These are phyloP conservation scores for Eulemur macaco DNA, from an alignment of 2,113 vertebrate genomes.

Conservation along the genomic window DNA sequence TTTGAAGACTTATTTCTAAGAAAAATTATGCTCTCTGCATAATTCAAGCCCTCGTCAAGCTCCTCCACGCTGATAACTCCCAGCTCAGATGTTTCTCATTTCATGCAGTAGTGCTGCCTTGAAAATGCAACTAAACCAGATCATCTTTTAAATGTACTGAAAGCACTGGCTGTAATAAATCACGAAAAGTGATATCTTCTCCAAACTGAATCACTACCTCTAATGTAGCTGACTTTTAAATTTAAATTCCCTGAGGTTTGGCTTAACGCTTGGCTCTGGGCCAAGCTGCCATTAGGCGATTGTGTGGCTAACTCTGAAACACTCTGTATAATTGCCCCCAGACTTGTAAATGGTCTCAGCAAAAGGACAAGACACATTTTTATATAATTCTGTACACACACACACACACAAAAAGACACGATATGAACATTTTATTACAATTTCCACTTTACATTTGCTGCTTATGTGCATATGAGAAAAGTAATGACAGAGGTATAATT, in stretches of 20 bases:
- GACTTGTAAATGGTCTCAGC: constrained; percentile 55
- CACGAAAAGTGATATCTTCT: constrained; percentile 61
- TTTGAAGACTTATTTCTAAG: background rate
- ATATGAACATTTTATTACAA: constrained; percentile 27
- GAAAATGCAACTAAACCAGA: constrained; percentile 40
- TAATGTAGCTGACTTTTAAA: constrained; percentile 74
- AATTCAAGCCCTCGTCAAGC: background rate
- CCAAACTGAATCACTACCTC: constrained; percentile 50
- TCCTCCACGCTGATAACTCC: background rate
- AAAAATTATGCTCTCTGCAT: constrained; percentile 1
- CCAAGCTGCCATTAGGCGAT: constrained; percentile 73
- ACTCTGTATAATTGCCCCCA: constrained; percentile 66
- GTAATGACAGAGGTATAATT: background rate
- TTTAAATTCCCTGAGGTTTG: constrained; percentile 73
- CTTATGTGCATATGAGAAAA: constrained; percentile 3
- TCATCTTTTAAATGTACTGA: constrained; percentile 55
- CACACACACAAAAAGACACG: background rate
- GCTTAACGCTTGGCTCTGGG: constrained; percentile 66
- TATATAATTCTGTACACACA: background rate
- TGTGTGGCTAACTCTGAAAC: constrained; percentile 37
- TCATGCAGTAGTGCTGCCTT: background rate
- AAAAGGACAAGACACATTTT: constrained; percentile 49
- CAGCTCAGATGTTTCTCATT: constrained; percentile 60
- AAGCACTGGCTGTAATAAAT: constrained; percentile 63
- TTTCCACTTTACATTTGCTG: background rate